Evolutionary conservation across 1,140 invertebrate genomes (phyloP), one percentile per base, ranked within the genome.

Genomic region (Aphidius ervi): DNA sequence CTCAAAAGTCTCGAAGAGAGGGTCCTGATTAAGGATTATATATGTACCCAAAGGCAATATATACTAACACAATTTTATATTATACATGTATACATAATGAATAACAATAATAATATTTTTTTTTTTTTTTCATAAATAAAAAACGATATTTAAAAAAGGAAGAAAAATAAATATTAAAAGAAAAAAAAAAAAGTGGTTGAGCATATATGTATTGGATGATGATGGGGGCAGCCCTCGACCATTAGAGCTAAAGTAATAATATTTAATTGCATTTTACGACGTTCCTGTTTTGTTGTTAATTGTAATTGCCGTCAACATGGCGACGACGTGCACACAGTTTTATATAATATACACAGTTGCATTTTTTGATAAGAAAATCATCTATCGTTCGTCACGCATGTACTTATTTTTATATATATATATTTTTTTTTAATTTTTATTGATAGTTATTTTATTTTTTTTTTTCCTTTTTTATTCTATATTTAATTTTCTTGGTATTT

Each of bases 211-310:
- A 31, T 31, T 31, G 23, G 4, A 31, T 31, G 23, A 16, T 52
- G 6, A 16, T 52, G 37, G 49, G 20, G 37, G 45, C 48, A 37
- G n/a, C 10, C 56, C 37, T 43, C 57, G 40, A 59, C 63, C 71
- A 70, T 72, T 67, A 48, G 37, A 67, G 69, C 65, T 64, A 70
- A 72, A 70, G 72, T 75, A 78, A 76, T 78, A 77, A 76, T 74
- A 75, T 78, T 78, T 76, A 78, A 78, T 76, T 78, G 76, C 70
- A 72, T 75, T 78, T 78, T 78, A 78, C 75, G 76, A 77, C 75
- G 71, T 76, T 67, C 70, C 66, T 64, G 67, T 74, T 75, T 76
- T 71, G 66, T 67, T 67, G 67, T 70, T 77, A 76, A 78, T 78
- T 78, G 70, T 76, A 77, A 76, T 75, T 75, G 73, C 70, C 68